A percentile compares a stretch with the other conserved stretches of the same genome.
phyloP scores from a whole-genome alignment of 2,113 vertebrate genomes.

The Phaethornis superciliosus region DNA sequence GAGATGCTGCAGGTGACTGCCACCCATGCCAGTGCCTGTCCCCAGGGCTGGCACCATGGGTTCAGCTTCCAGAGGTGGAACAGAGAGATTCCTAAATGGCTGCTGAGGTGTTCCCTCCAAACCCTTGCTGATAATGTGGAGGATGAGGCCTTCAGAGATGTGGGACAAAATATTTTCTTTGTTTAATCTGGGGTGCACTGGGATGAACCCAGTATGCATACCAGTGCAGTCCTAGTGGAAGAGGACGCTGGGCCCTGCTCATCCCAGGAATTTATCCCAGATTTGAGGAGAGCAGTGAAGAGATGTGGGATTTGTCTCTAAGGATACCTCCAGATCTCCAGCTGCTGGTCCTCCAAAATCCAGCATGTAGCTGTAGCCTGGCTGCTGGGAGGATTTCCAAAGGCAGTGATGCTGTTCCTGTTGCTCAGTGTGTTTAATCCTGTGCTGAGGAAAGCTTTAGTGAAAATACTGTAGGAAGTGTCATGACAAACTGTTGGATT shows the following conservation, averaged over 20 bases:
- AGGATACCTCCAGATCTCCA: background rate
- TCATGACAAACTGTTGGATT: background rate
- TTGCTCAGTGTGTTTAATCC: background rate
- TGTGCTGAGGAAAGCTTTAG: background rate
- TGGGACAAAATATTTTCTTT: background rate
- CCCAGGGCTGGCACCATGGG: background rate
- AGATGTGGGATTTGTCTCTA: background rate
- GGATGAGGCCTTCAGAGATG: background rate
- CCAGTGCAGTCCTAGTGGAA: background rate
- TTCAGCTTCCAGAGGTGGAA: background rate
- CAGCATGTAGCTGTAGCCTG: background rate
- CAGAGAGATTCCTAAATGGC: background rate
- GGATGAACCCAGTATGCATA: background rate
- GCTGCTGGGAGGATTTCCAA: background rate
- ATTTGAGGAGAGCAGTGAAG: background rate
- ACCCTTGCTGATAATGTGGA: fast-evolving
- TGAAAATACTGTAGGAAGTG: background rate
- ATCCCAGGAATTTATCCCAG: background rate
- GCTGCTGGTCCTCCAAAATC: background rate
- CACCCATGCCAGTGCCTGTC: fast-evolving
- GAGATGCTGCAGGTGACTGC: background rate
- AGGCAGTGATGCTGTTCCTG: fast-evolving
- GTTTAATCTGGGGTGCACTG: background rate
- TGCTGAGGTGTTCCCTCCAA: background rate
- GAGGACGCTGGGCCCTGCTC: background rate